A percentile compares a stretch with the other conserved stretches of the same genome.
phyloP scores from a whole-genome alignment of 2,888 invertebrate species.

The Xestia rhomboidea region DNA sequence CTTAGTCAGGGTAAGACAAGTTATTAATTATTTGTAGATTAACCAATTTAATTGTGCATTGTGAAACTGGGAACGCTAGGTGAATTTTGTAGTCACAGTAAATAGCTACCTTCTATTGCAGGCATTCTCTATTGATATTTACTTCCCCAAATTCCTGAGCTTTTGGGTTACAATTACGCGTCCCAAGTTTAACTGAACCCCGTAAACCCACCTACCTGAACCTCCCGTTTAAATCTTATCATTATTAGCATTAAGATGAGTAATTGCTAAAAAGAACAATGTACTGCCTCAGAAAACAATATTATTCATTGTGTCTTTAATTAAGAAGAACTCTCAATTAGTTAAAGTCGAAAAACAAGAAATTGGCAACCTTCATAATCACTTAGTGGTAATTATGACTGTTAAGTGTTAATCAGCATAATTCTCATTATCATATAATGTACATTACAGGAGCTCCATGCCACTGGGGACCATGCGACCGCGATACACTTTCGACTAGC shows the following conservation, averaged over 20 bases:
- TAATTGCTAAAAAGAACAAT: background rate
- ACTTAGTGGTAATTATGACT: constrained; percentile 9
- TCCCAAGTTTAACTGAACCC: no score
- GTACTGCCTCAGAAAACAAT: background rate
- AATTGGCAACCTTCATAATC: constrained; percentile 20
- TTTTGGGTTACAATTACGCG: background rate
- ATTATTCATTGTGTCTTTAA: background rate
- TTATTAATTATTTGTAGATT: background rate
- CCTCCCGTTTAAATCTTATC: background rate
- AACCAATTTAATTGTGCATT: background rate
- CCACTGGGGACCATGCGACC: constrained; percentile 90
- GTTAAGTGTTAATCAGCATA: constrained; percentile 32
- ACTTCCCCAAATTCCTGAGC: background rate
- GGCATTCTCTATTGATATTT: background rate
- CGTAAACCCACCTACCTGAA: no score
- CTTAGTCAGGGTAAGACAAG: constrained; percentile 89
- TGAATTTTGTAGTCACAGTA: background rate
- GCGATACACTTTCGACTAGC: constrained; percentile 92
- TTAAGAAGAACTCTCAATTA: constrained; percentile 16
- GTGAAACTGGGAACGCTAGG: background rate
- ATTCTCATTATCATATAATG: constrained; percentile 39
- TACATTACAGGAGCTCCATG: constrained; percentile 82
- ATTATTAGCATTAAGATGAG: background rate
- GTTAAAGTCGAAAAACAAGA: background rate
- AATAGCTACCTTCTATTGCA: background rate